Percentiles rank a stretch among this genome's conserved stretches.
Evolutionary conservation across 2,888 invertebrate genomes (phyloP).

Genomic region (Fragum fragum): DNA sequence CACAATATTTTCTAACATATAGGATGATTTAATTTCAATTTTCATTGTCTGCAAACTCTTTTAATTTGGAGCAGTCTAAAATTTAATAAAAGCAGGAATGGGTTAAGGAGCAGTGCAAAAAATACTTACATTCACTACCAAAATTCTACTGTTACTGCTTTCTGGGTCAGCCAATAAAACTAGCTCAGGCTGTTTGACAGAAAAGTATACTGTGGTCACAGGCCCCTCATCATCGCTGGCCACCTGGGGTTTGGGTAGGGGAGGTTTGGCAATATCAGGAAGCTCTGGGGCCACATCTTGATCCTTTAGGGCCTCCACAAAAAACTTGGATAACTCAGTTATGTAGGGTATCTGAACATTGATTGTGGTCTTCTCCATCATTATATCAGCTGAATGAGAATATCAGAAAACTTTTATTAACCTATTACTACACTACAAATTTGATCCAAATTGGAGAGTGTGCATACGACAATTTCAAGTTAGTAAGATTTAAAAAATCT

Average conservation of each 20-base stretch:
- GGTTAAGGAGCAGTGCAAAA: no score
- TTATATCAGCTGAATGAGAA: conserved; percentile 90
- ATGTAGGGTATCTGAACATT: conserved; percentile 93
- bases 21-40: no score
- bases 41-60: no score
- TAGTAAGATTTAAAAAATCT: no score
- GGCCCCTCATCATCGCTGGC: conserved; percentile 72
- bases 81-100: no score
- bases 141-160: conserved; percentile 88
- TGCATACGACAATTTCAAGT: no score
- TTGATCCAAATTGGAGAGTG: no score
- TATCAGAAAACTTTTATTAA: no score
- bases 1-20: no score
- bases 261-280: conserved; percentile 3
- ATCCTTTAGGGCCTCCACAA: conserved; percentile 88
- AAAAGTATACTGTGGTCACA: conserved; percentile 90
- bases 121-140: conserved; percentile 90
- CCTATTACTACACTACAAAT: no score
- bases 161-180: conserved; percentile 90
- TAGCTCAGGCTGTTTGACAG: conserved; percentile 93
- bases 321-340: conserved; percentile 89
- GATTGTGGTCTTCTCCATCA: conserved; percentile 91
- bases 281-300: conserved; percentile 37
- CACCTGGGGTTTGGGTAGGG: conserved; percentile 88
- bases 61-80: no score